Conservation (phyloP, 2,113 vertebrate genomes). For the Triplophysa rosa region DNA sequence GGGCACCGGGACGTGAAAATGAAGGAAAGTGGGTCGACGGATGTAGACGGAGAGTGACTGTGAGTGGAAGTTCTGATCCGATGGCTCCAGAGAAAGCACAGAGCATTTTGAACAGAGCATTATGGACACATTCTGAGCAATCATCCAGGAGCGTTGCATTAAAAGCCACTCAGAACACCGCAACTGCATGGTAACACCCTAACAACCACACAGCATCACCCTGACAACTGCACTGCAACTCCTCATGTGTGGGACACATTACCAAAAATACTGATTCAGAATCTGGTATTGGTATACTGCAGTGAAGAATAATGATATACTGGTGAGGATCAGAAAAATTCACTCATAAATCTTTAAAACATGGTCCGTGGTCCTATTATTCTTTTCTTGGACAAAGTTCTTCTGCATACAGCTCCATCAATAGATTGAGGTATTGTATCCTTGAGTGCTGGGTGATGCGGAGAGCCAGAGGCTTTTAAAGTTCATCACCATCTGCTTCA, state of each 20-base stretch:
- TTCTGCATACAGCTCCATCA: constrained; percentile 1
- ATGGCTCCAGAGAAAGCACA: constrained; percentile 12
- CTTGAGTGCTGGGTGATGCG: background rate
- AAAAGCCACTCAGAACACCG: too few relatives aligned
- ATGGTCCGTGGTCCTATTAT: too few relatives aligned
- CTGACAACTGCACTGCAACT: too few relatives aligned
- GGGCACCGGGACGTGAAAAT: background rate
- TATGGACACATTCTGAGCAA: background rate
- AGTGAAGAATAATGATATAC: too few relatives aligned
- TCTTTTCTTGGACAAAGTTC: background rate
- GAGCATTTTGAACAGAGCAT: background rate
- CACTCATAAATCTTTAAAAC: too few relatives aligned
- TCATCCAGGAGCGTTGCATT: too few relatives aligned
- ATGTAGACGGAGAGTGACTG: constrained; percentile 12
- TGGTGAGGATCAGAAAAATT: too few relatives aligned
- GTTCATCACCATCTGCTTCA: constrained; percentile 57
- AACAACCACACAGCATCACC: too few relatives aligned
- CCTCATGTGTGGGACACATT: too few relatives aligned
- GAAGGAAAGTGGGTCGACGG: constrained; percentile 20
- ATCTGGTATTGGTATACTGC: too few relatives aligned
- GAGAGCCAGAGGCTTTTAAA: constrained; percentile 36
- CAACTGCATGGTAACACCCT: too few relatives aligned
- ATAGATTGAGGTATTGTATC: constrained; percentile 25
- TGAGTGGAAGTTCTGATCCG: background rate
- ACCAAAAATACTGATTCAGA: too few relatives aligned